phyloP scores from a whole-genome alignment of 2,113 vertebrate genomes.

The Sminthopsis crassicaudata region DNA sequence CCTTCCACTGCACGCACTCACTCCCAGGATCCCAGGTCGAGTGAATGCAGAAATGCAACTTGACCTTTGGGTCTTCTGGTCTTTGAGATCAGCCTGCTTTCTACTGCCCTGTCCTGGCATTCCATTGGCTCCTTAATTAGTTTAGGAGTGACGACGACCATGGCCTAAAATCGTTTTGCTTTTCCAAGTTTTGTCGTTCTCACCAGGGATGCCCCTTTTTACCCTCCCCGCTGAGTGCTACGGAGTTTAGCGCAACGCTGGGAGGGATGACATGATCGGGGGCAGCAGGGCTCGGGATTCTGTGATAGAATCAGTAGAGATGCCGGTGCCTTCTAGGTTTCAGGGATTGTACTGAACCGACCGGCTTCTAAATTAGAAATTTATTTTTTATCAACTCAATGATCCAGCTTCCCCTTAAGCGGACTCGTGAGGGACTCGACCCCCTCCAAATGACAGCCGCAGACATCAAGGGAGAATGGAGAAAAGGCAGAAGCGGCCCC shows the following conservation, averaged over 20 bases:
- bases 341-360: not conserved
- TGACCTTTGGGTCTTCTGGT: not conserved
- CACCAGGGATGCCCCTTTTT: not conserved
- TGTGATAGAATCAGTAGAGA: not conserved
- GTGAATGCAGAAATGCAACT: not conserved
- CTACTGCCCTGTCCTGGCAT: not conserved
- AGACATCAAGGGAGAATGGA: not conserved
- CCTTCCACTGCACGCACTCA: not conserved
- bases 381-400: not conserved
- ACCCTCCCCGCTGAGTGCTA: not conserved
- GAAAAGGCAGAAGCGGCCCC: not conserved
- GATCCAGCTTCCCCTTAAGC: not conserved
- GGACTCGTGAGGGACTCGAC: too few relatives aligned
- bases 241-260: not conserved
- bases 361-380: not conserved
- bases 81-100: not conserved
- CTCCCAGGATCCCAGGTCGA: not conserved
- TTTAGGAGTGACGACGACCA: not conserved
- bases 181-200: not conserved
- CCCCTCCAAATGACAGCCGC: not conserved
- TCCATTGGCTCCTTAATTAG: not conserved
- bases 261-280: not conserved
- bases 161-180: not conserved
- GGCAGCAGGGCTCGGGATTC: not conserved
- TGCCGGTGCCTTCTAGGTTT: not conserved